phyloP scores from a whole-genome alignment of 2,888 invertebrate species.

The Drosophila meridionalis region DNA sequence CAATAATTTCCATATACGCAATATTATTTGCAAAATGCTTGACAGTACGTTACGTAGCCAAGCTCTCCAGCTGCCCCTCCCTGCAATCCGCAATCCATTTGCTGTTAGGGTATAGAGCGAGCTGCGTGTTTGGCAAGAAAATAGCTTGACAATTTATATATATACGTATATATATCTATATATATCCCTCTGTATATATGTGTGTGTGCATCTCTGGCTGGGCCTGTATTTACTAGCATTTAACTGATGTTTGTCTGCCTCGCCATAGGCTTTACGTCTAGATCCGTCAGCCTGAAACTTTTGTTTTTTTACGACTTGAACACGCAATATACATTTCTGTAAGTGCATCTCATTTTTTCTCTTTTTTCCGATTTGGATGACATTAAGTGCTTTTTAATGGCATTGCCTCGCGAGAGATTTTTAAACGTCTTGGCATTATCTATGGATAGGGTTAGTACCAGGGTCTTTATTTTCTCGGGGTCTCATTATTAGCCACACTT shows the following conservation, averaged over 20 bases:
- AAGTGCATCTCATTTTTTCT: conserved; percentile 52
- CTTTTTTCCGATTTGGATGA: conserved; percentile 29
- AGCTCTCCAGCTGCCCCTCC: neutral
- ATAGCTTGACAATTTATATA: conserved; percentile 57
- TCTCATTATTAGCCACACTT: conserved; percentile 33
- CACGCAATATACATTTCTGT: conserved; percentile 62
- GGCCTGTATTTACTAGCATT: conserved; percentile 34
- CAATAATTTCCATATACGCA: conserved; percentile 61
- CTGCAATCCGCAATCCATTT: neutral
- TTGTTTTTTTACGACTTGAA: conserved; percentile 49
- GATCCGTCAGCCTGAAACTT: conserved; percentile 2
- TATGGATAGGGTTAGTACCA: conserved; percentile 11
- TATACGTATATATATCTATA: neutral
- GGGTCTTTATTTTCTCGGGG: conserved; percentile 8
- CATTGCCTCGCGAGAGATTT: conserved; percentile 27
- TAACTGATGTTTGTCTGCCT: conserved; percentile 28
- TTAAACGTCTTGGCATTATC: conserved; percentile 40
- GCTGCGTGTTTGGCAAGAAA: conserved; percentile 55
- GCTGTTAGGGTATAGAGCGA: conserved; percentile 2
- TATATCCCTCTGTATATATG: neutral
- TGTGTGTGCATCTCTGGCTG: conserved; percentile 1
- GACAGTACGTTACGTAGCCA: conserved; percentile 39
- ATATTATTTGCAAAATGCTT: conserved; percentile 67
- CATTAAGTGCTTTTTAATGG: conserved; percentile 73
- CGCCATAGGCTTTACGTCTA: conserved; percentile 10